Conservation (phyloP, 2,888 invertebrate genomes). For the Xestobium rufovillosum region DNA sequence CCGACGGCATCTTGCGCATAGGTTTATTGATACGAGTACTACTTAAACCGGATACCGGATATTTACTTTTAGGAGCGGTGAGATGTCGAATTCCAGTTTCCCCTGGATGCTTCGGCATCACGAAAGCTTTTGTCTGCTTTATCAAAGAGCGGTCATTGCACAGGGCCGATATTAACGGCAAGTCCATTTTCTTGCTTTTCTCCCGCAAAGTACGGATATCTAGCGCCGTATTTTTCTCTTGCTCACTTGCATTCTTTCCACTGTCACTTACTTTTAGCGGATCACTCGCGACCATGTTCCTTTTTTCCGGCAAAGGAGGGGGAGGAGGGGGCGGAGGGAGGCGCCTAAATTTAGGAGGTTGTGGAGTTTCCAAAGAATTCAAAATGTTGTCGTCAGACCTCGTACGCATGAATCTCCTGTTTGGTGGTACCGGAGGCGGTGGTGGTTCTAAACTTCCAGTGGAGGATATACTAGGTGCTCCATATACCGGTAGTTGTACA, state of each 20-base stretch:
- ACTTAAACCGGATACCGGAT: conserved; percentile 59
- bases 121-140: conserved; percentile 82
- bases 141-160: conserved; percentile 87
- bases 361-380: conserved; percentile 55
- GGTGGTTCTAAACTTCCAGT: conserved; percentile 57
- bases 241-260: conserved; percentile 4
- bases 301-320: conserved; percentile 43
- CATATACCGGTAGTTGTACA: conserved; percentile 63
- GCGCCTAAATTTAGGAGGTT: conserved; percentile 48
- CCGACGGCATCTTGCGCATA: conserved; percentile 48
- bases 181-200: conserved; percentile 81
- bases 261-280: conserved; percentile 12
- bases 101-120: conserved; percentile 61
- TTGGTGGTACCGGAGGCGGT: conserved; percentile 58
- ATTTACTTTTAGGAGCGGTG: conserved; percentile 50
- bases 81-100: conserved; percentile 32
- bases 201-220: conserved; percentile 80
- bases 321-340: conserved; percentile 49
- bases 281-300: conserved; percentile 22
- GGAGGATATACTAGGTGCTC: conserved; percentile 59
- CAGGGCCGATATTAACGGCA: conserved; percentile 86
- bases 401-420: conserved; percentile 58
- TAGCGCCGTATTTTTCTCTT: conserved; percentile 38
- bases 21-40: conserved; percentile 52
- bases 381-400: conserved; percentile 78